A percentile compares a stretch with the other conserved stretches of the same genome.
Conservation (phyloP, 2,888 invertebrate genomes). For the Podotricha telesiphe region DNA sequence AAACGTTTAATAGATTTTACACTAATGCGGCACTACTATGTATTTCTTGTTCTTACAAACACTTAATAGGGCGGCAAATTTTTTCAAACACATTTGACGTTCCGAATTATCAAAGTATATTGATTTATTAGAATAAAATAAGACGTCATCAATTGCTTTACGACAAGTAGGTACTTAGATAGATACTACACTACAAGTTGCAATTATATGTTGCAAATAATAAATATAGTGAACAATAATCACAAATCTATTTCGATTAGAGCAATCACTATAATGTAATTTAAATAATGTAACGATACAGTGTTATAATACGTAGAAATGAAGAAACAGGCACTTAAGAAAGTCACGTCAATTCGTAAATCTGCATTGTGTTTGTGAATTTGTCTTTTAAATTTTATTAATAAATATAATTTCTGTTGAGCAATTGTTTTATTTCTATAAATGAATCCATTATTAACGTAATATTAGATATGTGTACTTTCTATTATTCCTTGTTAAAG, state of each 20-base stretch:
- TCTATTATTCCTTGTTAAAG: background rate
- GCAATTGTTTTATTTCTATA: slow-evolving; percentile 16
- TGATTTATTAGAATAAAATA: background rate
- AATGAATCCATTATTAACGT: no score
- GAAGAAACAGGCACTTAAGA: background rate
- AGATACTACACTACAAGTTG: background rate
- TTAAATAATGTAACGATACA: background rate
- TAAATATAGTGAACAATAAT: no score
- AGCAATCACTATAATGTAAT: background rate
- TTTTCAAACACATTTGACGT: background rate
- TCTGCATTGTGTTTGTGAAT: slow-evolving; percentile 25
- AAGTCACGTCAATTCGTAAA: background rate
- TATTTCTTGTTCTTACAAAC: background rate
- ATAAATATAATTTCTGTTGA: slow-evolving; percentile 27
- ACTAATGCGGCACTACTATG: background rate
- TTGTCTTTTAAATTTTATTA: slow-evolving; percentile 30
- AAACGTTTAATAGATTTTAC: background rate
- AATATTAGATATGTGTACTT: no score
- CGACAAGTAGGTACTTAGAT: background rate
- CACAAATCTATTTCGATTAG: background rate
- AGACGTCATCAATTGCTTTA: background rate
- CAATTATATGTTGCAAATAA: no score
- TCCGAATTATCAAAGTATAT: background rate
- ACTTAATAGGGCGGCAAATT: background rate
- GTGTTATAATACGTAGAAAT: background rate